Percentiles rank a stretch among this genome's conserved stretches.
Evolutionary conservation across 2,888 invertebrate genomes (phyloP).

Genomic region (Drosophila longiperda): DNA sequence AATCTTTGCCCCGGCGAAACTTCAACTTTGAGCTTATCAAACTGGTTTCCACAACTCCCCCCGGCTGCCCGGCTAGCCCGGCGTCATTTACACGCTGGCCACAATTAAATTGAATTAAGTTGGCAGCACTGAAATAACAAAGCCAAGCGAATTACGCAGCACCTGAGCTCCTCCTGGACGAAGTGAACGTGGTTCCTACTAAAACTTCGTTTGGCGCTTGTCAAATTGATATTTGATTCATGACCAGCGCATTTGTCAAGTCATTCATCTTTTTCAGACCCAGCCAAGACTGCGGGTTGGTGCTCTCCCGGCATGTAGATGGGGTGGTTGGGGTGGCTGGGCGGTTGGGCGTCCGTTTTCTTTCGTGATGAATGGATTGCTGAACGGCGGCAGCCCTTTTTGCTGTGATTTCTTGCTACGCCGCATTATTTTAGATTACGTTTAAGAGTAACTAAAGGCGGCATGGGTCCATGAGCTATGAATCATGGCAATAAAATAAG

Average conservation of each 20-base stretch:
- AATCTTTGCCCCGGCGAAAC: slow-evolving; percentile 56
- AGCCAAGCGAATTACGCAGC: slow-evolving; percentile 43
- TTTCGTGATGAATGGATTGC: slow-evolving; percentile 66
- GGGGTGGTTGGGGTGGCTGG: slow-evolving; percentile 2
- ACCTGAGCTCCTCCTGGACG: slow-evolving; percentile 54
- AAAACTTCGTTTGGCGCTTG: slow-evolving; percentile 65
- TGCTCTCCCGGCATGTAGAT: background rate
- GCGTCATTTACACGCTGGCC: slow-evolving; percentile 73
- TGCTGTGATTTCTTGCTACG: slow-evolving; percentile 63
- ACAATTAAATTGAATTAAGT: slow-evolving; percentile 79
- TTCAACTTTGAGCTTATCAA: slow-evolving; percentile 64
- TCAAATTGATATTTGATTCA: slow-evolving; percentile 84
- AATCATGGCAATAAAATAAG: background rate
- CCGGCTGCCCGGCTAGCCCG: background rate
- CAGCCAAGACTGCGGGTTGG: slow-evolving; percentile 15
- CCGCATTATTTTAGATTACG: slow-evolving; percentile 58
- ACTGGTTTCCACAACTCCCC: slow-evolving; percentile 35
- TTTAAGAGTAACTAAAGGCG: background rate
- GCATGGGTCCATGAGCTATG: slow-evolving; percentile 27
- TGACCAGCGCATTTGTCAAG: slow-evolving; percentile 82
- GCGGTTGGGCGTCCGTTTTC: slow-evolving; percentile 29
- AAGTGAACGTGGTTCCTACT: slow-evolving; percentile 17
- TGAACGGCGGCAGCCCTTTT: slow-evolving; percentile 65
- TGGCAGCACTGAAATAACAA: slow-evolving; percentile 39
- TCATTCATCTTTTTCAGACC: slow-evolving; percentile 80